Conservation (phyloP, 1,140 invertebrate genomes). For the Drosophila simulans region DNA sequence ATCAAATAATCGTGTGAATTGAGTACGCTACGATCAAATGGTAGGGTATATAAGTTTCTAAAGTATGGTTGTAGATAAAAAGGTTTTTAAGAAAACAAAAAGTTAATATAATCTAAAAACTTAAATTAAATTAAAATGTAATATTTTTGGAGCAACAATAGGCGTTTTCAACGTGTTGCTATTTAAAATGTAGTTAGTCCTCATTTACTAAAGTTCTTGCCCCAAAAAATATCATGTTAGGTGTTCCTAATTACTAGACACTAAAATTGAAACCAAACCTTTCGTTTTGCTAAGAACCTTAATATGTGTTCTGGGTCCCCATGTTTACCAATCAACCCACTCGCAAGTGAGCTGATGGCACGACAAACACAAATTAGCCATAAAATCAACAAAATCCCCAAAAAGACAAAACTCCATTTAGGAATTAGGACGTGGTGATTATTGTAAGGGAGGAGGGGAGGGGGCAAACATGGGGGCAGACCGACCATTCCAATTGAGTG, state of each 20-base stretch:
- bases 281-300: not conserved
- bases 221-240: too few species aligned
- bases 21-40: constrained; percentile 44
- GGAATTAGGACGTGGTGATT: too few species aligned
- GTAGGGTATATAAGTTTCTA: constrained; percentile 24
- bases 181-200: too few species aligned
- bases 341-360: constrained; percentile 29
- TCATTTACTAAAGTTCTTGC: too few species aligned
- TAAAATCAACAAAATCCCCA: constrained; percentile 45
- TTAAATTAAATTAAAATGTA: too few species aligned
- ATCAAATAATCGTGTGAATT: constrained; percentile 80
- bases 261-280: not conserved
- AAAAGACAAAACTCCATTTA: constrained; percentile 50
- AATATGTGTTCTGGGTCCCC: not conserved
- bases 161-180: too few species aligned
- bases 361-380: constrained; percentile 69
- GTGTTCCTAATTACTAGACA: not conserved
- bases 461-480: constrained; percentile 24
- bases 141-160: too few species aligned
- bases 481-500: constrained; percentile 14
- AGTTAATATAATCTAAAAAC: too few species aligned
- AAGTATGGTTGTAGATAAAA: not conserved
- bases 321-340: constrained; percentile 27
- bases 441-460: not conserved
- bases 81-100: too few species aligned